phyloP scores from a whole-genome alignment of 1,140 invertebrate species.

The Microplitis mediator region DNA sequence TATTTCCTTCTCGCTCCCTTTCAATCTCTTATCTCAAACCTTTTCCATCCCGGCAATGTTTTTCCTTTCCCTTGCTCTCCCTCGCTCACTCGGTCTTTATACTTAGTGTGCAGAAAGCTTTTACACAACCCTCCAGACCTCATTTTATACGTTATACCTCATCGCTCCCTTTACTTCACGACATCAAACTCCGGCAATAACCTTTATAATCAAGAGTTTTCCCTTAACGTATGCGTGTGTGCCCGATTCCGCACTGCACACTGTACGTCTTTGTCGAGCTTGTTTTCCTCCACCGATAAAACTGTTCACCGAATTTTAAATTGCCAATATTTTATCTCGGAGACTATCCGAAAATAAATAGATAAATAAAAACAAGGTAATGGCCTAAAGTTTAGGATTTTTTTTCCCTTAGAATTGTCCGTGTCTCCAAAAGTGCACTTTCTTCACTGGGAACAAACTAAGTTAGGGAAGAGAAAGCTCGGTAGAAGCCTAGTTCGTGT shows the following conservation, averaged over 20 bases:
- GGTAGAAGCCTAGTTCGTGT: neutral
- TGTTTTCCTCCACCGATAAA: too few species aligned
- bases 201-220: conserved; percentile 54
- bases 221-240: conserved; percentile 31
- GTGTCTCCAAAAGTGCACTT: neutral
- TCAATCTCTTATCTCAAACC: conserved; percentile 48
- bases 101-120: neutral
- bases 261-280: too few species aligned
- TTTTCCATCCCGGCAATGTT: conserved; percentile 28
- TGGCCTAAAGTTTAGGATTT: neutral
- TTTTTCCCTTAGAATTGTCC: neutral
- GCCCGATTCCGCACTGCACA: conserved; percentile 22
- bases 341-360: neutral
- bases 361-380: neutral
- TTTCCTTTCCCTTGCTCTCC: conserved; percentile 16
- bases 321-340: too few species aligned
- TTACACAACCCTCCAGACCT: conserved; percentile 6
- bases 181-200: conserved; percentile 47
- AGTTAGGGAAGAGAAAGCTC: neutral
- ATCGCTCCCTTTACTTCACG: conserved; percentile 34
- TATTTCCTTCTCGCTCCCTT: conserved; percentile 34
- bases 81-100: conserved; percentile 16
- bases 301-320: too few species aligned
- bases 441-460: neutral
- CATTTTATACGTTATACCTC: conserved; percentile 23